Evolutionary conservation across 2,113 vertebrate genomes (phyloP).

Genomic region (Oreochromis tanganicae): DNA sequence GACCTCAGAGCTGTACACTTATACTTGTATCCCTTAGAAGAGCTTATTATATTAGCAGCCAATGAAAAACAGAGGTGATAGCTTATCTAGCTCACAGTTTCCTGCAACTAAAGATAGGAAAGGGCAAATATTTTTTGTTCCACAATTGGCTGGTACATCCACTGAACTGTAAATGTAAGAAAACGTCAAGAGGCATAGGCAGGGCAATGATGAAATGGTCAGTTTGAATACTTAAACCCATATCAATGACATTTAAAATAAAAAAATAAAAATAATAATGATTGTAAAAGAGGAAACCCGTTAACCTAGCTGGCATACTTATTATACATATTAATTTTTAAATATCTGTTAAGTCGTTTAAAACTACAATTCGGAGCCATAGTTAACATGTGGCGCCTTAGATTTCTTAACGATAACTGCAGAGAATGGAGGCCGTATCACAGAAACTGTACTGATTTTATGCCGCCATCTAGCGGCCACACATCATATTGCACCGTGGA

Average conservation of each 20-base stretch:
- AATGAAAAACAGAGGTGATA: neutral
- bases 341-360: neutral
- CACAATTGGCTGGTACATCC: neutral
- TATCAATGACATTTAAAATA: neutral
- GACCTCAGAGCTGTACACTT: neutral
- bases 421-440: neutral
- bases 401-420: neutral
- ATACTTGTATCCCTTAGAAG: neutral
- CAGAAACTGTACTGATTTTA: neutral
- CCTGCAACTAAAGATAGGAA: conserved; percentile 36
- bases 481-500: neutral
- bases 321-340: neutral
- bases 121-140: conserved; percentile 18
- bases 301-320: neutral
- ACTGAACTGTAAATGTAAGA: neutral
- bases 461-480: conserved; percentile 39
- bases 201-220: neutral
- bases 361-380: neutral
- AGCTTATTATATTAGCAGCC: neutral
- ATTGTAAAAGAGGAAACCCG: neutral
- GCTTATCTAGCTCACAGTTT: conserved; percentile 10
- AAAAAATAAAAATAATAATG: neutral
- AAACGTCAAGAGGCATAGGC: neutral
- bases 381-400: neutral
- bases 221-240: neutral